These are phyloP conservation scores for Drosophila ohnishii DNA, from an alignment of 1,140 invertebrate species.

Conservation along the genomic window DNA sequence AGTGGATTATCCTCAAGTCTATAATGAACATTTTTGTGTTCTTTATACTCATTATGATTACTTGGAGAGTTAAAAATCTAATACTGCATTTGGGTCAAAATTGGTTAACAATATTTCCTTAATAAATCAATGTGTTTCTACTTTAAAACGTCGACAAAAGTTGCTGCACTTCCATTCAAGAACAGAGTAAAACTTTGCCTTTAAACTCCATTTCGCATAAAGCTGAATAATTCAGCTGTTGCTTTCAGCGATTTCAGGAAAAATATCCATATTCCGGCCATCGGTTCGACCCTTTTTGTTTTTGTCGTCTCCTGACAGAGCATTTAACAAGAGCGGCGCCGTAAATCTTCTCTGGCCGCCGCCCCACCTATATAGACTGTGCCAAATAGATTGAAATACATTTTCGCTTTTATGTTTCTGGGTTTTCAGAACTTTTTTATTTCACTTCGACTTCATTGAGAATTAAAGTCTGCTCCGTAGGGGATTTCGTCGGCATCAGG, in stretches of 20 bases:
- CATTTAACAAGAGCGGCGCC: conserved; percentile 59
- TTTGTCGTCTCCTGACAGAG: conserved; percentile 39
- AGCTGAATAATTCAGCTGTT: conserved; percentile 57
- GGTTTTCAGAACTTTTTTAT: conserved; percentile 29
- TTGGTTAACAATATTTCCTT: not conserved
- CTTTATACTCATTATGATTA: not conserved
- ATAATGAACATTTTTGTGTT: not conserved
- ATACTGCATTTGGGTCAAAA: not conserved
- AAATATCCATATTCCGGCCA: conserved; percentile 40
- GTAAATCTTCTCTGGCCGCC: conserved; percentile 63
- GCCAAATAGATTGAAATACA: conserved; percentile 75
- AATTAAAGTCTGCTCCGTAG: conserved; percentile 36
- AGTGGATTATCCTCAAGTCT: conserved; percentile 19
- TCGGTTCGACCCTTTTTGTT: conserved; percentile 61
- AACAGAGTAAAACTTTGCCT: not conserved
- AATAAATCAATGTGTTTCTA: not conserved
- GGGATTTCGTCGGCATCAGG: conserved; percentile 36
- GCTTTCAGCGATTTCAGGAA: conserved; percentile 19
- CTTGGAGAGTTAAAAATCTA: not conserved
- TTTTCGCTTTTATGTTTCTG: conserved; percentile 59
- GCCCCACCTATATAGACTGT: conserved; percentile 46
- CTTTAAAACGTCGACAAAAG: not conserved
- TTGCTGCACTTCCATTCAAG: no score
- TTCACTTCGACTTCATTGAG: conserved; percentile 48
- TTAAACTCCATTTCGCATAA: conserved; percentile 3